phyloP scores from a whole-genome alignment of 2,113 vertebrate genomes.

The Oreotrochilus melanogaster region DNA sequence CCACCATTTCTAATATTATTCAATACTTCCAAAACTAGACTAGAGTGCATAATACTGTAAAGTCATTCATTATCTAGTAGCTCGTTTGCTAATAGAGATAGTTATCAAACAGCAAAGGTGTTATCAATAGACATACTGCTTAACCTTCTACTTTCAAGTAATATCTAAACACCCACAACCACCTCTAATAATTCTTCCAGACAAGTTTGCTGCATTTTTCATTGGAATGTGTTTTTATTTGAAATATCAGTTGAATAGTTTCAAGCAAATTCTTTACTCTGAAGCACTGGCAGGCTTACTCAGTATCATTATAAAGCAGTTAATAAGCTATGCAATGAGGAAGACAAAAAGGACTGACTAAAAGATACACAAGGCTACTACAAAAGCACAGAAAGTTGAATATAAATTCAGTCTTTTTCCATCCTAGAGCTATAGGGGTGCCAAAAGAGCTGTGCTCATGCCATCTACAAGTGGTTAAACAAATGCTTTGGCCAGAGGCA shows the following conservation, averaged over 20 bases:
- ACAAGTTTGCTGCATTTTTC: not conserved
- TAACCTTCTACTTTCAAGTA: not conserved
- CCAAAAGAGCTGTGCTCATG: not conserved
- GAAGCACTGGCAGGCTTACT: rapidly evolving
- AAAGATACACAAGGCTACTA: not conserved
- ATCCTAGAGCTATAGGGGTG: too few relatives aligned
- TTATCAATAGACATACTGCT: rapidly evolving
- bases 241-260: not conserved
- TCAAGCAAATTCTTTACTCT: not conserved
- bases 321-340: not conserved
- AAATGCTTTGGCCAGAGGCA: not conserved
- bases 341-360: not conserved
- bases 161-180: rapidly evolving
- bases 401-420: not conserved
- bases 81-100: not conserved
- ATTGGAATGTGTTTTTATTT: not conserved
- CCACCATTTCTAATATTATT: not conserved
- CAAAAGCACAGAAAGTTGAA: rapidly evolving
- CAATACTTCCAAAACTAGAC: not conserved
- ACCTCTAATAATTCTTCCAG: not conserved
- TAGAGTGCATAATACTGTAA: rapidly evolving
- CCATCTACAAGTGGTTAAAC: not conserved
- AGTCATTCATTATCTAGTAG: not conserved
- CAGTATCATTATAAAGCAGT: not conserved
- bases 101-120: not conserved